Evolutionary conservation across 1,140 invertebrate genomes (phyloP).

Genomic region (Temnothorax nylanderi): DNA sequence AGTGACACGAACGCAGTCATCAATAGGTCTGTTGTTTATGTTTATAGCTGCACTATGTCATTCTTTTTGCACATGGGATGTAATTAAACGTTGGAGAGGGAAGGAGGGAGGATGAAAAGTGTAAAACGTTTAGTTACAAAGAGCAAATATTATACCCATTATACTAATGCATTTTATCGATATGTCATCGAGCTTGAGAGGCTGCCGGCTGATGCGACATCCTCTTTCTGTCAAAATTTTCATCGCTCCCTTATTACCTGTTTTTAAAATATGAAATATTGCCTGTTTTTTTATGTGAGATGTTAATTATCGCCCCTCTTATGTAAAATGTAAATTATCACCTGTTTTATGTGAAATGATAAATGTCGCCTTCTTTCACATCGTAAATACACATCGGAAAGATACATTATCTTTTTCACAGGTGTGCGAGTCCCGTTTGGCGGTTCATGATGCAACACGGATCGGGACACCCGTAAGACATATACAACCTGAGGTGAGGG

Average conservation of each 20-base stretch:
- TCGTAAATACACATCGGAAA: no score
- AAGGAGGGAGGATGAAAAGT: neutral
- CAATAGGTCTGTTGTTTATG: neutral
- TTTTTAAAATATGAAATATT: no score
- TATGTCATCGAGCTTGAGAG: neutral
- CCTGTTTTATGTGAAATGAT: neutral
- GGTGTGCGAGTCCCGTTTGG: neutral
- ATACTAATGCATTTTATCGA: neutral
- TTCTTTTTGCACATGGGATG: neutral
- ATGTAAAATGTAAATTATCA: neutral
- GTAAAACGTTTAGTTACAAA: neutral
- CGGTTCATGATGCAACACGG: conserved; percentile 21
- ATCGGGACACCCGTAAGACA: neutral
- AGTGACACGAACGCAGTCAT: neutral
- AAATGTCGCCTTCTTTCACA: neutral
- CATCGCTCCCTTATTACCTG: no score
- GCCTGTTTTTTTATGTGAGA: no score
- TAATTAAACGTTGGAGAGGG: neutral
- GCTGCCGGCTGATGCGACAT: no score
- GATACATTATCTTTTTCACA: conserved; percentile 10
- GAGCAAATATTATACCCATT: neutral
- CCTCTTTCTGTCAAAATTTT: no score
- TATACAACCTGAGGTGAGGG: neutral
- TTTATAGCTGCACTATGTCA: neutral
- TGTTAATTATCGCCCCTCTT: no score